Evolutionary conservation across 2,888 invertebrate species (phyloP), one percentile per base, ranked within the genome.

Genomic region (Diloba caeruleocephala): DNA sequence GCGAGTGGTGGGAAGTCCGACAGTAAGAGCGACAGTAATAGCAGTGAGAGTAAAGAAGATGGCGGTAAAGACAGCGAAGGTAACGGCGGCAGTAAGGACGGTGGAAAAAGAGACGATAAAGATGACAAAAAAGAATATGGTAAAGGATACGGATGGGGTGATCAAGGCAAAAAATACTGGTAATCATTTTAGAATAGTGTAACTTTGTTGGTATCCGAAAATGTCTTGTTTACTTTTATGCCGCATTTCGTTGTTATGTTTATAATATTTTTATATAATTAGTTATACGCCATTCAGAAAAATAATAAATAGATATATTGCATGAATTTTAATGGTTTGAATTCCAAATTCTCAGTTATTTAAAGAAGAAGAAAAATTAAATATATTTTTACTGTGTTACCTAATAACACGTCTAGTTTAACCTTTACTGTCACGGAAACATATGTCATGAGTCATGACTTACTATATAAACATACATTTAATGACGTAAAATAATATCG

Each of bases 71-170:
- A 43, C 4, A 49, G 49, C 9, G 49, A 31, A 4, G 41, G 46
- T 4, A 42, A 48, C 8, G 38, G 46, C 3, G 45, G 36, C 2
- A 45, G 46, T 9, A 34, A 44, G n/a, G 39, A 32, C 7, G 45
- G 49, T 4, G 48, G 50, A 3, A 56, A 43, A 32, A 34, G 17
- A 26, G 36, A 5, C 41, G 58, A 21, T 49, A 59, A 60, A 32
- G 44, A 51, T 39, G 17, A 32, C 3, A 25, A 14, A 13, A 58
- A 60, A 6, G 38, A 31, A n/a, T 25, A 63, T 28, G 63, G 63
- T 4, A 55, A 57, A 33, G 65, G 39, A 19, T 50, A 50, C 12
- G 65, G 58, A 23, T 57, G 38, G 55, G 45, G 1, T 28, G 56
- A 14, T 41, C 45, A 56, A 25, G n/a, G n/a, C 5, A 39, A 29